These are phyloP conservation scores for Ceyx margarethae DNA, from an alignment of 2,113 vertebrate genomes.

Conservation along the genomic window DNA sequence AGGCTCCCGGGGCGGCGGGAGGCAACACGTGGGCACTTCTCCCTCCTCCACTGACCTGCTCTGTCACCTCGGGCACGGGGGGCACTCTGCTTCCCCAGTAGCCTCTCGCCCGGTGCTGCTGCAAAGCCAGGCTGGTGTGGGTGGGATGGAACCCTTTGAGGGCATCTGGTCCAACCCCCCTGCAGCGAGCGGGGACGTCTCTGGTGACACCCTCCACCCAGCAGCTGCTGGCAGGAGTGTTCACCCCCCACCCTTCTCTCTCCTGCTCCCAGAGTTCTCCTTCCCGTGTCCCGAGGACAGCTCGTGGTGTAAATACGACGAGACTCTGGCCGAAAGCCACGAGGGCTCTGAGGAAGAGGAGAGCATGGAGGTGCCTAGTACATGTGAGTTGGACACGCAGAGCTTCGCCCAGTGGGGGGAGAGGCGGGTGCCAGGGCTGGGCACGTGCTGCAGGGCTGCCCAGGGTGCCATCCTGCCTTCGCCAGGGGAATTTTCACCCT, in stretches of 20 bases:
- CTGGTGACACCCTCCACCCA: background rate
- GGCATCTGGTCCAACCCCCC: background rate
- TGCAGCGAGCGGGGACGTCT: background rate
- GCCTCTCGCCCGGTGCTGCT: background rate
- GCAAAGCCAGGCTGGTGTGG: background rate
- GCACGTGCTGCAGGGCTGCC: background rate
- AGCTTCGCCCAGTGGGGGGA: background rate
- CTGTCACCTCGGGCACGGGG: background rate
- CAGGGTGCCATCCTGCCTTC: background rate
- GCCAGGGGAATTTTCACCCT: background rate
- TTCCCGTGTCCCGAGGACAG: constrained; percentile 70
- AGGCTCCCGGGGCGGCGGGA: background rate
- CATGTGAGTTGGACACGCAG: constrained; percentile 47
- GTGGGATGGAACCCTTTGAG: background rate
- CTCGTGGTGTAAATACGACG: constrained; percentile 74
- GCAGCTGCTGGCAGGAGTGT: background rate
- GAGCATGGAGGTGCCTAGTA: constrained; percentile 40
- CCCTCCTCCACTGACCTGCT: too few species aligned
- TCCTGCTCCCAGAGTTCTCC: constrained; percentile 52
- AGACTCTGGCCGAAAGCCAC: constrained; percentile 62
- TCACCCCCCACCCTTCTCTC: background rate
- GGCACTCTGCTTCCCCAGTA: background rate
- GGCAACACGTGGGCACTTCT: too few species aligned
- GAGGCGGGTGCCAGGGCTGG: background rate
- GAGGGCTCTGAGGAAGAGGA: constrained; percentile 72